Base-by-base conservation (phyloP, 2,888 invertebrate genomes). In the Strigamia transsilvanica region DNA sequence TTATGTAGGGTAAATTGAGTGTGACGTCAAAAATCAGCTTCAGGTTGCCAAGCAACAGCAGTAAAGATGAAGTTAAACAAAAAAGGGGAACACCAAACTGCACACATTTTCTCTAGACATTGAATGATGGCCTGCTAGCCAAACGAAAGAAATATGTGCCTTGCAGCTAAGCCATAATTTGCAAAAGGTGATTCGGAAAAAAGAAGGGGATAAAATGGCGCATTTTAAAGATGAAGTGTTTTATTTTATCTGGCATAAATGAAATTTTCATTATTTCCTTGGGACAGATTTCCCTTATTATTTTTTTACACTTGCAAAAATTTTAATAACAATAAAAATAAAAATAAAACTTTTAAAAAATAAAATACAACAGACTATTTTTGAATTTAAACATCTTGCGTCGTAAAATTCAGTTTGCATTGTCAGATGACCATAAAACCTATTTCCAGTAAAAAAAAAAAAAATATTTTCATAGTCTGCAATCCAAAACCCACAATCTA, bases 131-230 rank as follows among this genome's bases (percentile, higher is more conserved):
- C 73, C 73, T 73, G 27, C 73, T 73, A 73, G 73, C 32, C 73
- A 73, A 73, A 73, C 32, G 73, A 27, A 73, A 73, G 73, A 73
- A 73, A 73, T 73, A 32, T 73, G 73, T 73, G 73, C 73, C 73
- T 73, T 73, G 73, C 73, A 73, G 73, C 73, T 73, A 73, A 73
- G 73, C 73, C 73, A 73, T 73, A 73, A 73, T 73, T 73, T 73
- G 73, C 73, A 73, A 73, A 73, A 73, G 73, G 73, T 73, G 73
- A 73, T 73, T 73, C 73, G 73, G 73, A 32, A 73, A 73, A 73
- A 73, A 27, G 32, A 27, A 27, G 73, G 38, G 56, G 56, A 56
- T 73, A 73, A 73, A 73, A 73, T 73, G 73, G 73, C 73, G 32
- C 23, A 73, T 73, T 73, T 73, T 73, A 73, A 73, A 73, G 73